Conservation (phyloP, 2,113 vertebrate genomes). For the Ciconia maguari region DNA sequence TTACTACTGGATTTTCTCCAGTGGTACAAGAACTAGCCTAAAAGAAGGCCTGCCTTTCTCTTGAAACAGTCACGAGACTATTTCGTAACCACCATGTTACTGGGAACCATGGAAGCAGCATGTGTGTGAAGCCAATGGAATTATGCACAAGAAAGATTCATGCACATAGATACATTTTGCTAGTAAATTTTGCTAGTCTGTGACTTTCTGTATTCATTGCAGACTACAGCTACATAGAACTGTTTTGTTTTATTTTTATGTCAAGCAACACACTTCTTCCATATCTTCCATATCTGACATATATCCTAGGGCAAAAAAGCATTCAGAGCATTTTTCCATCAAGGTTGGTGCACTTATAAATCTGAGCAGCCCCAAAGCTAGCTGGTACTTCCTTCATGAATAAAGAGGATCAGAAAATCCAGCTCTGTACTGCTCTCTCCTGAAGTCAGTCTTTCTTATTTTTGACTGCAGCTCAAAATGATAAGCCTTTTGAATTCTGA, state of each 20-base stretch:
- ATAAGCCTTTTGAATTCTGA: conserved; percentile 33
- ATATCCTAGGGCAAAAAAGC: background rate
- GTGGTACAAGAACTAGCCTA: background rate
- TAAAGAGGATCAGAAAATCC: background rate
- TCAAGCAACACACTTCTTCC: background rate
- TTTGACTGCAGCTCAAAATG: background rate
- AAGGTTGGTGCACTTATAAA: background rate
- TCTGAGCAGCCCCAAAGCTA: background rate
- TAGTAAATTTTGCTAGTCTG: background rate
- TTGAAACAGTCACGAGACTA: background rate
- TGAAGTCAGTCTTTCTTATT: background rate
- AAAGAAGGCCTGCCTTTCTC: background rate
- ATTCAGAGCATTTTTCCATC: background rate
- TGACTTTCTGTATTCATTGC: background rate
- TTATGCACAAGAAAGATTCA: background rate
- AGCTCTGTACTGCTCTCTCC: background rate
- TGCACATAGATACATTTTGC: background rate
- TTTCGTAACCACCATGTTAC: background rate
- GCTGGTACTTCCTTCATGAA: background rate
- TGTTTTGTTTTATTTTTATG: background rate
- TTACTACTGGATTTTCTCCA: conserved; percentile 40
- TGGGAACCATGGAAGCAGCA: background rate
- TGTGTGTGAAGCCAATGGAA: background rate
- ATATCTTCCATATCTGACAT: background rate
- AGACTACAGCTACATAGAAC: background rate